Evolutionary conservation across 2,113 vertebrate species (phyloP).

Genomic region (Hypanus sabinus): DNA sequence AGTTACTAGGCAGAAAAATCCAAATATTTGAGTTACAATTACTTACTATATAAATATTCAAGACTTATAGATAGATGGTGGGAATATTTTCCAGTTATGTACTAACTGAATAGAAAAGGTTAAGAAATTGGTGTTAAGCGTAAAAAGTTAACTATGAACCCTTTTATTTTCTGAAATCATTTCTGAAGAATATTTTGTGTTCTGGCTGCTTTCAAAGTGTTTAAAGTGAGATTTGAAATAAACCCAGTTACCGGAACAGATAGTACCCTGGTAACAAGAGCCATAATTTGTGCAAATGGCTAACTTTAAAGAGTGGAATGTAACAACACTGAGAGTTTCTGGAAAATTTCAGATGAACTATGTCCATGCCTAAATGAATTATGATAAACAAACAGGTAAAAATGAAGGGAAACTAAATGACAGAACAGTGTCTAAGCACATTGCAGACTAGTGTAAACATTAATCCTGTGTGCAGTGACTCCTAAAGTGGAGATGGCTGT

Average conservation of each 20-base stretch:
- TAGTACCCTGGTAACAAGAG: not conserved
- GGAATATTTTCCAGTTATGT: not conserved
- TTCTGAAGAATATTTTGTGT: not conserved
- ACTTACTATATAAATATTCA: not conserved
- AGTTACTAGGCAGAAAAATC: not conserved
- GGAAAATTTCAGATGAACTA: not conserved
- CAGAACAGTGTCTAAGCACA: not conserved
- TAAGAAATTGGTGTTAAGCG: not conserved
- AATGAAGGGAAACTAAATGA: too few relatives aligned
- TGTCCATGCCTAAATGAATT: not conserved
- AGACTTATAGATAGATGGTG: not conserved
- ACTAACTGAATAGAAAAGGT: not conserved
- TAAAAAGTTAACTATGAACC: not conserved
- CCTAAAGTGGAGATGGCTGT: not conserved
- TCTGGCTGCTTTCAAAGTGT: not conserved
- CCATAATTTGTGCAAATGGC: not conserved
- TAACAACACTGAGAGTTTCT: not conserved
- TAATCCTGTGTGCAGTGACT: not conserved
- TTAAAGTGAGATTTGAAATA: not conserved
- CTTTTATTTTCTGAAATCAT: too few relatives aligned
- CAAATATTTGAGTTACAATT: not conserved
- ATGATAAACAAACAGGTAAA: not conserved
- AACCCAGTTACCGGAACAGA: not conserved
- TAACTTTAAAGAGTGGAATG: not conserved
- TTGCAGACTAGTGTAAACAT: too few relatives aligned